A percentile compares a stretch with the other conserved stretches of the same genome.
Evolutionary conservation across 2,888 invertebrate species (phyloP).

Genomic region (Campaea margaritaria): DNA sequence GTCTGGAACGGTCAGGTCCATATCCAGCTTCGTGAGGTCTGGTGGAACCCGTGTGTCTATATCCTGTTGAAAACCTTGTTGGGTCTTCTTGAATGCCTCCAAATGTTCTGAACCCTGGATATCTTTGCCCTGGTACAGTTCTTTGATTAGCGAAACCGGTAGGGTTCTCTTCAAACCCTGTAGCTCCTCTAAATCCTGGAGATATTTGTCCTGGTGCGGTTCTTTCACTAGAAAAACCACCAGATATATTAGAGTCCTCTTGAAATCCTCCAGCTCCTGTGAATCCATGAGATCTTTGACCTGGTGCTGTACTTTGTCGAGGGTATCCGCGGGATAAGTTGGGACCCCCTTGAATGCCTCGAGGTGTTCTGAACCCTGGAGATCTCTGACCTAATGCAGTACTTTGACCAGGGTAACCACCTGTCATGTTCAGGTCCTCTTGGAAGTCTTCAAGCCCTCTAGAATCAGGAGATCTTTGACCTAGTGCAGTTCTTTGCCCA

Average conservation of each 20-base stretch:
- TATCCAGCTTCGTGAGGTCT: background rate
- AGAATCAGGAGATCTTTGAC: no score
- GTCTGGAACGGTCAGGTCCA: no score
- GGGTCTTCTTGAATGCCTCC: no score
- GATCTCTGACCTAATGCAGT: background rate
- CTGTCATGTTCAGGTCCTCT: no score
- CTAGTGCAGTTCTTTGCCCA: no score
- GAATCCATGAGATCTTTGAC: background rate
- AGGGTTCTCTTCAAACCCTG: background rate
- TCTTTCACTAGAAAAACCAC: background rate
- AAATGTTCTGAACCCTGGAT: background rate
- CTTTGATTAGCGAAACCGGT: background rate
- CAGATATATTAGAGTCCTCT: no score
- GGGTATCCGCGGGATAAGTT: background rate
- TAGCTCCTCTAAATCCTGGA: no score
- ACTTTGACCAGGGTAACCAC: background rate
- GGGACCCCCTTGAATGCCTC: background rate
- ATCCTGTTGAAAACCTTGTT: constrained; percentile 8
- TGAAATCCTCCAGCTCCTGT: background rate
- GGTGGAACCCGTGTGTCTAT: constrained; percentile 15
- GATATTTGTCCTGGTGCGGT: background rate
- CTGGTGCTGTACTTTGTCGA: background rate
- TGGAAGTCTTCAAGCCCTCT: no score
- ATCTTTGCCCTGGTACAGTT: background rate
- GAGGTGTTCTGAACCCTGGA: background rate